A percentile compares a stretch with the other conserved stretches of the same genome.
Conservation (phyloP, 64 coral and sea anemone species). For the Stichodactyla mertensii region DNA sequence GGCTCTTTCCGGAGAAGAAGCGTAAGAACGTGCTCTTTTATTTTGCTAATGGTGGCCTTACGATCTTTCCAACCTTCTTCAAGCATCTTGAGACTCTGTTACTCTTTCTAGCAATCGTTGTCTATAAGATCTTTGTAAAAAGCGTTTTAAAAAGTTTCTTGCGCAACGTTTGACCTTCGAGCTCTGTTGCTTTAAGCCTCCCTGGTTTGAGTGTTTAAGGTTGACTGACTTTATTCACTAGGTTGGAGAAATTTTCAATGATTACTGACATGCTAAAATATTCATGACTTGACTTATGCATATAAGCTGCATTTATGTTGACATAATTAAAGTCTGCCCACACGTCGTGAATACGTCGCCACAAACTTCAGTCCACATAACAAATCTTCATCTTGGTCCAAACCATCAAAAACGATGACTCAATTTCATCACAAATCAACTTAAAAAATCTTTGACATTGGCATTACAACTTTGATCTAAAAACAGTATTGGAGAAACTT, state of each 20-base stretch:
- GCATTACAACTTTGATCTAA: too few species aligned
- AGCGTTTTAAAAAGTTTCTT: background rate
- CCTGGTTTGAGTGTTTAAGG: background rate
- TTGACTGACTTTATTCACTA: background rate
- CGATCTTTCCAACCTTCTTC: slow-evolving; percentile 6
- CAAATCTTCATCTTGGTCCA: background rate
- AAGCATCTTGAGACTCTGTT: background rate
- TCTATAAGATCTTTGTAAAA: background rate
- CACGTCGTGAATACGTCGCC: background rate
- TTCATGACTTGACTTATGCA: background rate
- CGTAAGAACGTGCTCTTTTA: slow-evolving; percentile 8
- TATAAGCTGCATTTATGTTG: background rate
- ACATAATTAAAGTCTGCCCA: background rate
- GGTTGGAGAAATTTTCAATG: background rate
- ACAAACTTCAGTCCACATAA: background rate
- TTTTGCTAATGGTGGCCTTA: background rate
- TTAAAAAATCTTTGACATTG: too few species aligned
- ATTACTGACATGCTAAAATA: background rate
- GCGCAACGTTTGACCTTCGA: background rate
- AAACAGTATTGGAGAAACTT: background rate
- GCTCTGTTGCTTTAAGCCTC: background rate
- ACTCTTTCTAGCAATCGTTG: background rate
- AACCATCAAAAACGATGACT: background rate
- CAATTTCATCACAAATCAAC: too few species aligned
- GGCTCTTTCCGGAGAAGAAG: background rate